Evolutionary conservation across 2,113 vertebrate species (phyloP).

Genomic region (Baryphthengus martii): DNA sequence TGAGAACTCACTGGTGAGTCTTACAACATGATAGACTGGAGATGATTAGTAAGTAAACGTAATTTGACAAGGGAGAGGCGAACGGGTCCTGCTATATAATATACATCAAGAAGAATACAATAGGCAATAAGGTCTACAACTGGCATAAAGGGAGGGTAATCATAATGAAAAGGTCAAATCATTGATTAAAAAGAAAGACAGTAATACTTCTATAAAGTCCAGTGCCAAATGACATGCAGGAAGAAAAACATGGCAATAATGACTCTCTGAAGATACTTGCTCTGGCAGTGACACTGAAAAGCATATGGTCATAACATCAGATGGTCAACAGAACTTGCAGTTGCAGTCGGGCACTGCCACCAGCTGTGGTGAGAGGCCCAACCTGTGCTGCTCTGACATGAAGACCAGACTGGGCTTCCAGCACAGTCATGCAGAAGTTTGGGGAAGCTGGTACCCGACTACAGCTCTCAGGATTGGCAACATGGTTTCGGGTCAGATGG

Average conservation of each 20-base stretch:
- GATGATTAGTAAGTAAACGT: not conserved
- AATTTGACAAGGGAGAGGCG: not conserved
- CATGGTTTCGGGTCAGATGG: not conserved
- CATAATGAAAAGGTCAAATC: not conserved
- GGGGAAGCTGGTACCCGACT: not conserved
- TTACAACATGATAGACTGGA: not conserved
- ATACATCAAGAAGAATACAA: not conserved
- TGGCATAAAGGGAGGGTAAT: not conserved
- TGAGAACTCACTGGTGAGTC: not conserved
- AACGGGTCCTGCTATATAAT: not conserved
- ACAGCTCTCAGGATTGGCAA: not conserved
- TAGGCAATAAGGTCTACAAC: not conserved
- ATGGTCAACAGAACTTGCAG: not conserved
- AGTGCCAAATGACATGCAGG: not conserved
- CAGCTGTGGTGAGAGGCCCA: not conserved
- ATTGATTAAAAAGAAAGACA: not conserved
- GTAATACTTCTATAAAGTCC: not conserved
- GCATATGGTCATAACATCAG: accelerated
- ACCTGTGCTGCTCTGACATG: not conserved
- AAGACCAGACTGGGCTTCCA: accelerated
- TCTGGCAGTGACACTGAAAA: not conserved
- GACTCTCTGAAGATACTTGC: not conserved
- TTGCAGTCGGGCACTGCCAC: not conserved
- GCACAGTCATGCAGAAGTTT: not conserved
- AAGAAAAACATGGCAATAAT: not conserved